A percentile compares a stretch with the other conserved stretches of the same genome.
These are phyloP conservation scores for Heteropelma amictum DNA, from an alignment of 2,888 invertebrate genomes.

Conservation along the genomic window DNA sequence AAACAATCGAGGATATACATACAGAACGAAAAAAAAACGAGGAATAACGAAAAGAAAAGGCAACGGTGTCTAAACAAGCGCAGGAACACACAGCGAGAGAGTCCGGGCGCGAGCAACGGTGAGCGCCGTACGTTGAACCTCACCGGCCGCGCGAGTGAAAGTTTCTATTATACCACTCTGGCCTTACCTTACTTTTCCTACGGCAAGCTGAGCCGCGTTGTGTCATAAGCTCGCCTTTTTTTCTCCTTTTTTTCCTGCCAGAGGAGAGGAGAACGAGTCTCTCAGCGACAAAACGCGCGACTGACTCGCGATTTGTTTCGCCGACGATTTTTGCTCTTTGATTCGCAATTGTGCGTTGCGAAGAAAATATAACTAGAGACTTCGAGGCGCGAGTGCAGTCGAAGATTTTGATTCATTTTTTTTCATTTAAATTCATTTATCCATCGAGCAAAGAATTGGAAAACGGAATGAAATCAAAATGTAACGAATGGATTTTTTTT, in stretches of 20 bases:
- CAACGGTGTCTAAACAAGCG: slow-evolving; percentile 3
- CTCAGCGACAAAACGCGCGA: slow-evolving; percentile 35
- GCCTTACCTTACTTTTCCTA: slow-evolving; percentile 78
- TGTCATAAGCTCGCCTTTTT: slow-evolving; percentile 73
- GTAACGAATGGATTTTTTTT: no score
- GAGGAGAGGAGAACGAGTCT: slow-evolving; percentile 24
- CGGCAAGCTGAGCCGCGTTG: slow-evolving; percentile 71
- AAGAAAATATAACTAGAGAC: no score
- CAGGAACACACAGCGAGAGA: slow-evolving; percentile 58
- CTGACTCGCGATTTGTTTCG: slow-evolving; percentile 49
- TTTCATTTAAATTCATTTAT: no score
- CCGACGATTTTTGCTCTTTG: slow-evolving; percentile 33
- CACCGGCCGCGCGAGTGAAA: slow-evolving; percentile 72
- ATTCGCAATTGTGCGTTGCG: background rate
- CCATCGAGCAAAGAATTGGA: no score
- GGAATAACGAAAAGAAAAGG: slow-evolving; percentile 12
- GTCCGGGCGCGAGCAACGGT: slow-evolving; percentile 55
- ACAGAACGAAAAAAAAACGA: no score
- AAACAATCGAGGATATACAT: no score
- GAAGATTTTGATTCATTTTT: no score
- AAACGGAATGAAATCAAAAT: no score
- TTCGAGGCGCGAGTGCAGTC: no score
- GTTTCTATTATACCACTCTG: slow-evolving; percentile 78
- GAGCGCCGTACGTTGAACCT: slow-evolving; percentile 75
- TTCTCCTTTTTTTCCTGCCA: no score